Evolutionary conservation across 2,797 vertebrate species (phyloP), one percentile per base, ranked within the genome.

Genomic region (Chloroceryle inda): DNA sequence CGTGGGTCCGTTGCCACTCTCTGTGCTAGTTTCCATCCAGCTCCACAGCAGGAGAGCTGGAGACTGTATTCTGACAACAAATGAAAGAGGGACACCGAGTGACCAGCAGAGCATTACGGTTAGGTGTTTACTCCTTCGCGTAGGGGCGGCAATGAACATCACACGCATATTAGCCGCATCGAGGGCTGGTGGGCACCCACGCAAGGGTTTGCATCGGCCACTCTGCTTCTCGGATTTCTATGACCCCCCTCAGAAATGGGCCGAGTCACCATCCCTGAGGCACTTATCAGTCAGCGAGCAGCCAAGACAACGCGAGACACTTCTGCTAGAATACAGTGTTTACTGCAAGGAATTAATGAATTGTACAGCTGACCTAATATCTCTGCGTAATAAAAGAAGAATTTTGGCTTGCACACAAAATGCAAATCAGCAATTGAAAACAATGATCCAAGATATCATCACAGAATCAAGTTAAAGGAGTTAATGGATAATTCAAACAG

Each of bases 401-500:
- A 88, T 56, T 95, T 75, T 22, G 83, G 40, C 37, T 91, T 81
- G 55, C 79, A 80, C 8, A 74, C 50, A 45, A 88, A 94, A 91
- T 84, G 58, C 53, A 85, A 92, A 95, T 91, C 78, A 38, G 0
- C 53, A 31, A 42, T 29, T 88, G 75, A 91, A 95, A 83, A 83
- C 94, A 88, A 53, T 52, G 74, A 68, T 84, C 61, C 17, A 62
- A 89, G 94, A 85, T 55, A 96, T 33, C 69, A 80, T 44, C 52
- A 76, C 5, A 0, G 91, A 92, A 89, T 72, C 26, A 72, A 88
- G 79, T 50, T 29, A 94, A 95, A 83, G 64, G 68, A 88, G 38
- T 75, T 94, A 89, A 95, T 96, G 75, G 80, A 88, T 94, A 94
- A 95, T 91, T 96, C 85, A 96, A 85, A 61, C 8, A 72, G 78